phyloP scores from a whole-genome alignment of 2,113 vertebrate species.

The Nettapus auritus region DNA sequence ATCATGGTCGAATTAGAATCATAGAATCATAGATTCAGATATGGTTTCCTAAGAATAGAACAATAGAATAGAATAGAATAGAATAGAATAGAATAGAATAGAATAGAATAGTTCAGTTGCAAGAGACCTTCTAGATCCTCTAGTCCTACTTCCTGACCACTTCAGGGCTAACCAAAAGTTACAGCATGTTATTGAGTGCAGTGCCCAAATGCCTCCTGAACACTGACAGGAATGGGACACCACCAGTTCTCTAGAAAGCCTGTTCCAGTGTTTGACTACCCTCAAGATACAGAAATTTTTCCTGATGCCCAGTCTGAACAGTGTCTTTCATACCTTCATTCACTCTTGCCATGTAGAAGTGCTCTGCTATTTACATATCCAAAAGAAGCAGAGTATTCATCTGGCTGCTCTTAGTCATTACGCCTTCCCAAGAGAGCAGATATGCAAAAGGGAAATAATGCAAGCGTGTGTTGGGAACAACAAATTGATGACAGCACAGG shows the following conservation, averaged over 20 bases:
- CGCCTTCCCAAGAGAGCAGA: neutral
- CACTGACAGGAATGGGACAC: neutral
- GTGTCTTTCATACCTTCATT: neutral
- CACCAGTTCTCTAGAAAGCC: neutral
- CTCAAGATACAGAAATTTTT: neutral
- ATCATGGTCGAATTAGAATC: neutral
- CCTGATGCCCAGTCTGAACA: neutral
- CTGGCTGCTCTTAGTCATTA: neutral
- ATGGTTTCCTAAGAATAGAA: neutral
- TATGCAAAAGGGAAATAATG: neutral
- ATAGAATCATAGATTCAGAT: neutral
- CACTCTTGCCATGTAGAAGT: neutral
- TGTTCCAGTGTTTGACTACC: neutral
- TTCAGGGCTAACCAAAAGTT: too few relatives aligned
- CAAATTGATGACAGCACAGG: fast-evolving
- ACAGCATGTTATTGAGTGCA: too few relatives aligned
- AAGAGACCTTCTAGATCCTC: too few relatives aligned
- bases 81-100: too few relatives aligned
- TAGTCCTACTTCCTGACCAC: too few relatives aligned
- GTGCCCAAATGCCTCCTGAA: neutral
- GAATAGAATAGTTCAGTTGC: too few relatives aligned
- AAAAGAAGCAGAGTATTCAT: neutral
- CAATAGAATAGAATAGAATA: too few relatives aligned
- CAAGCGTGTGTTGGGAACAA: neutral
- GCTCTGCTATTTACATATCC: neutral